Base-by-base conservation (phyloP, 1,140 invertebrate species). In the Caenorhabditis remanei region DNA sequence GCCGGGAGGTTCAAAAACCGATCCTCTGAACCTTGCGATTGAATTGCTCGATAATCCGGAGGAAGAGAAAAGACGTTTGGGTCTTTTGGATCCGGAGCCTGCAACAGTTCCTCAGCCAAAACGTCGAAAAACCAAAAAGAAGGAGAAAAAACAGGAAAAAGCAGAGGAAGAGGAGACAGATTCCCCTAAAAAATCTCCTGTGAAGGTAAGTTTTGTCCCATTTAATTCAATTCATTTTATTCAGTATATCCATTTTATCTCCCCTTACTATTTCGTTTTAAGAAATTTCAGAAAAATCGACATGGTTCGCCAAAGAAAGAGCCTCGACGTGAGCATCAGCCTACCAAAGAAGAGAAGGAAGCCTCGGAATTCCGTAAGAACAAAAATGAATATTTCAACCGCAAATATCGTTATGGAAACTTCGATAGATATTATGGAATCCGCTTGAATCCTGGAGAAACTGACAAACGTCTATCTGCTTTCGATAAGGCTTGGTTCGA, bases 401-500 rank as follows among this genome's bases (percentile, higher is more conserved):
- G 46, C 21, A 87, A 85, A 61, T 88, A 84, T 84, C 90, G 91
- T 2, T 92, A 92, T 58, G 91, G 91, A 53, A 92, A 92, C 82
- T 92, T 88, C 83, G 88, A 91, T 63, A 63, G 88, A 32, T 92
- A 92, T 84, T 92, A 92, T 79, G 87, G 89, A 14, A 83, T 40
- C 32, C 85, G 89, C 16, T 79, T 90, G 32, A 85, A 89, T 21
- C 84, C 89, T 46, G 85, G 89, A 24, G 87, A 89, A 53, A 71
- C 67, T 1, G 98, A 99, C 93, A 94, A 95, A 46, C 94, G 98
- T 75, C 93, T 99, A 67, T 95, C 95, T 88, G 95, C 95, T 82
- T 96, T 99, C 87, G 95, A 96, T 88, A 93, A 94, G 63, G 95
- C 97, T 90, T 94, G 98, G 92, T 98, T 99, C 93, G 94, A 95